phyloP scores from a whole-genome alignment of 2,797 vertebrate species.

The Spea hammondii region DNA sequence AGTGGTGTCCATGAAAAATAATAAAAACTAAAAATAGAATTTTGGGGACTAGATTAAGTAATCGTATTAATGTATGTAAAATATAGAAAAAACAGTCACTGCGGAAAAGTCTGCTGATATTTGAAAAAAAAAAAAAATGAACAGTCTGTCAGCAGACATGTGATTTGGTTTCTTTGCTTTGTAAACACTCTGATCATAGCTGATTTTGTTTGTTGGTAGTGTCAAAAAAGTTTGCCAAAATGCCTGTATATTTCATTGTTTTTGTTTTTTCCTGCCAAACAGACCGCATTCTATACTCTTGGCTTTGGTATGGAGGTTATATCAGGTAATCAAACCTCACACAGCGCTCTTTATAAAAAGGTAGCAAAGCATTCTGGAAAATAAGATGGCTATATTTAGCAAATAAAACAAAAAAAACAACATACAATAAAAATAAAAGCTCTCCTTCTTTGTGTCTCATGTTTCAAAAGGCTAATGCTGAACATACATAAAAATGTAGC shows the following conservation, averaged over 20 bases:
- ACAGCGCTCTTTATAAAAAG: constrained; percentile 18
- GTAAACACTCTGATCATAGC: constrained; percentile 31
- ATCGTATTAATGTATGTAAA: too few species aligned
- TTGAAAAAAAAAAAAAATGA: too few species aligned
- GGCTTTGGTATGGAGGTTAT: constrained; percentile 34
- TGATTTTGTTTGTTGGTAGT: constrained; percentile 29
- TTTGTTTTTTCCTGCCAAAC: constrained; percentile 12
- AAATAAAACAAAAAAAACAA: neutral
- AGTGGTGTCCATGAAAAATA: too few species aligned
- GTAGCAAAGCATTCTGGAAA: constrained; percentile 17
- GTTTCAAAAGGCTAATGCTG: neutral
- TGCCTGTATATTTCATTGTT: constrained; percentile 11
- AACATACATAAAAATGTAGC: neutral
- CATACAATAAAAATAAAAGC: neutral
- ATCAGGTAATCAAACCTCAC: constrained; percentile 40
- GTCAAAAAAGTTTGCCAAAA: constrained; percentile 23
- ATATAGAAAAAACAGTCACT: too few species aligned
- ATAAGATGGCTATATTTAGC: constrained; percentile 26
- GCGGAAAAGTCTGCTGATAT: too few species aligned
- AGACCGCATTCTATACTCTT: constrained; percentile 11
- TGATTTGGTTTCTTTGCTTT: constrained; percentile 14
- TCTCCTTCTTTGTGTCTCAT: neutral
- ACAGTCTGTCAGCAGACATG: neutral
- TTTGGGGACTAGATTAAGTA: too few species aligned
- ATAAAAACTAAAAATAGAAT: too few species aligned